Base-by-base conservation (phyloP, 2,113 vertebrate species). In the Anarrhichthys ocellatus region DNA sequence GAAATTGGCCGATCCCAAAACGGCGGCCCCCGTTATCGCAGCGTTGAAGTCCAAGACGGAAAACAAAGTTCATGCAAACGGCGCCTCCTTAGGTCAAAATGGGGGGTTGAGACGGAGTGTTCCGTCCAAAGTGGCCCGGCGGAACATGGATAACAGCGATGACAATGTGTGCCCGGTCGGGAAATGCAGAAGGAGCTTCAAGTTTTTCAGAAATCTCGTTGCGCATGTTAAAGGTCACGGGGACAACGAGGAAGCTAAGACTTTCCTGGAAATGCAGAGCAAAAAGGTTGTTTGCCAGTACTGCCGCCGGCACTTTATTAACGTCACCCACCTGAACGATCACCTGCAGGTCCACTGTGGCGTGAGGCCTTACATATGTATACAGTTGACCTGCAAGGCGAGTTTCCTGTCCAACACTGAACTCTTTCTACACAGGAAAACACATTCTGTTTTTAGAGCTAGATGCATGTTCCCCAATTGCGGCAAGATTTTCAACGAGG, bases 241-340 rank as follows among this genome's bases (percentile, higher is more conserved):
- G 24, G 96, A 99, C 72, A 95, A 96, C 1, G 97, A 98, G 78
- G 98, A 99, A 90, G 98, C 97, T 0, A 97, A 96, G 78, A 96
- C 96, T 61, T 99, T 97, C 78, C 97, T 99, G 61, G 97, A 99
- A 94, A 97, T 99, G 96, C 97, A 97, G 83, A 97, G 95, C 91
- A 98, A 97, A 86, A 99, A 99, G 91, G 97, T 99, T 13, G 96
- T 98, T 89, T 99, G 98, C 85, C 98, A 99, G 94, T 99, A 99
- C 94, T 99, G 98, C 86, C 96, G 97, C 10, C 94, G 98, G 27
- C 97, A 99, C 79, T 99, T 99, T 81, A 95, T 99, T 36, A 99
- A 95, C 62, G 97, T 99, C 36, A 96, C 95, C 87, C 98, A 99
- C 84, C 95, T 99, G 74, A 99, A 97, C 8, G 97, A 99, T 92